These are phyloP conservation scores for Chlamydotis undulata DNA, from an alignment of 2,113 vertebrate genomes.

Conservation along the genomic window DNA sequence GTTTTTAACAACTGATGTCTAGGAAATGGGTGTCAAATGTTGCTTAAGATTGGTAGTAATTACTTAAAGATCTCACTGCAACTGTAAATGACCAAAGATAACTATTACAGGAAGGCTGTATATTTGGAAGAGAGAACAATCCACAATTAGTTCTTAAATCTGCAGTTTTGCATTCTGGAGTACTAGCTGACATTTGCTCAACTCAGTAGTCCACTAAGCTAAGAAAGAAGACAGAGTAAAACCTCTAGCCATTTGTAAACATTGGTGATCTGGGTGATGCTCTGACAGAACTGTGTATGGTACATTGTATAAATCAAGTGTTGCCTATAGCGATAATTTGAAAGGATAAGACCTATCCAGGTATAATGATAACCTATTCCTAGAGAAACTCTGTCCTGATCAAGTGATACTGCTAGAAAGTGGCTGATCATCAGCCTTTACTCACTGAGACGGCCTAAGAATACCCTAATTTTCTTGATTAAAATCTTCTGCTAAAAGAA, in stretches of 20 bases:
- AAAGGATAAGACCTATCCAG: not conserved
- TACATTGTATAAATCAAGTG: not conserved
- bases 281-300: not conserved
- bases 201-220: not conserved
- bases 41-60: not conserved
- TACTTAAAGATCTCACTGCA: not conserved
- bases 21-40: not conserved
- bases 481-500: not conserved
- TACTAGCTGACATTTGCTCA: not conserved
- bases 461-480: not conserved
- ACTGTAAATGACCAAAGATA: not conserved
- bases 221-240: not conserved
- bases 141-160: not conserved
- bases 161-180: not conserved
- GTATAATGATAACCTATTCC: not conserved
- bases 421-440: not conserved
- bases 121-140: not conserved
- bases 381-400: not conserved
- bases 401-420: not conserved
- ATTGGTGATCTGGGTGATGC: not conserved
- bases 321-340: not conserved
- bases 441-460: not conserved
- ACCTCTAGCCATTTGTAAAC: not conserved
- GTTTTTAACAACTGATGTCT: not conserved
- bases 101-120: not conserved